Base-by-base conservation (phyloP, 2,113 vertebrate genomes). In the Xenopus laevis region DNA sequence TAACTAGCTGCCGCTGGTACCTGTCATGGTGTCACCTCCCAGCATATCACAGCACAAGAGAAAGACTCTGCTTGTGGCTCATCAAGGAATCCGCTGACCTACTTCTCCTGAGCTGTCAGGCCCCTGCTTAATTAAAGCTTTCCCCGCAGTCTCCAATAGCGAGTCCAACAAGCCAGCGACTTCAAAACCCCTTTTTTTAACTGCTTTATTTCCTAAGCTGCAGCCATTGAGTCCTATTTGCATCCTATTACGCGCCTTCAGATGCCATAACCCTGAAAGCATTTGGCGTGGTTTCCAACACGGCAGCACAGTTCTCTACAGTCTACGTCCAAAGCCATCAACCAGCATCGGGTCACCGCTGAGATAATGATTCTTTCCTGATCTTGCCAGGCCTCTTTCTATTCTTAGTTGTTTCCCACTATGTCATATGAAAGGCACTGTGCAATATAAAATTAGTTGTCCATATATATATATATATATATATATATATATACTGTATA, bases 11-110 rank as follows among this genome's bases (percentile, higher is more conserved):
- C 50, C 53, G 53, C 50, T 60, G 18, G 58, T 53, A 64, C 66
- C 74, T 70, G 67, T 77, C 67, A 77, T 27, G 16, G n/a, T 23
- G 59, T 55, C 67, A 70, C 58, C 66, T 60, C 47, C 55, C 66
- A n/a, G 44, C 60, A 46, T 27, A 57, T 70, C 74, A 68, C 10
- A 74, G 58, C 57, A 69, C 45, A 64, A 63, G 30, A 72, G 17
- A 47, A 10, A 30, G 20, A 63, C 5, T 50, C 71, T 16, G 2
- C 0, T 15, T 11, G 17, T 10, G 9, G 23, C 2, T 0, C 13
- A 72, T 55, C 53, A 59, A 10, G 10, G 60, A 9, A 21, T 59
- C 3, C 8, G 18, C n/a, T 78, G 71, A 66, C 62, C 61, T 71
- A 71, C 15, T 78, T 69, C 21, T 45, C 17, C 16, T 17, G 59